These are phyloP conservation scores for Bacillus rossius DNA, from an alignment of 1,140 invertebrate species.

Conservation along the genomic window DNA sequence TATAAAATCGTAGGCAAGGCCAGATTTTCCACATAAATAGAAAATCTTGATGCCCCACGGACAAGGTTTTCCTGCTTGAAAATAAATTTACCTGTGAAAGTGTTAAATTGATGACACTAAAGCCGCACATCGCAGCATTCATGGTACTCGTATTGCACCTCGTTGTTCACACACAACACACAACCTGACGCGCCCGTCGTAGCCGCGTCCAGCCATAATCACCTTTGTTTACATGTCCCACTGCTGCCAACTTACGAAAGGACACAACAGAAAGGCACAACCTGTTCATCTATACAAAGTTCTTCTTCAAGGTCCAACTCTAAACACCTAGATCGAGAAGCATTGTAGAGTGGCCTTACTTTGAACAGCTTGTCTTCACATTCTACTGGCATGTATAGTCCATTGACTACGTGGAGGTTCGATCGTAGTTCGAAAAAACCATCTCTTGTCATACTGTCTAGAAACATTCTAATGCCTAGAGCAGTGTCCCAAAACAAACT, in stretches of 20 bases:
- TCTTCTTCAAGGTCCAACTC: slow-evolving; percentile 14
- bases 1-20: slow-evolving; percentile 1
- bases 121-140: too few species aligned
- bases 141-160: too few species aligned
- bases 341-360: slow-evolving; percentile 17
- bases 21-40: slow-evolving; percentile 16
- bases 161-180: too few species aligned
- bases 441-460: slow-evolving; percentile 7
- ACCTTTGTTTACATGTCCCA: too few species aligned
- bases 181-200: too few species aligned
- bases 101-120: too few species aligned
- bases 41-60: slow-evolving; percentile 17
- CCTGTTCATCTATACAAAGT: slow-evolving; percentile 26
- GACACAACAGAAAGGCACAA: too few species aligned
- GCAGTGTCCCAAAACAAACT: slow-evolving; percentile 16
- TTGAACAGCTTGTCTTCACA: slow-evolving; percentile 16
- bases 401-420: slow-evolving; percentile 16
- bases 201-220: too few species aligned
- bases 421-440: slow-evolving; percentile 13
- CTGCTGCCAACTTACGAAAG: too few species aligned
- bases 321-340: slow-evolving; percentile 14
- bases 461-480: slow-evolving; percentile 5
- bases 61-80: slow-evolving; percentile 12
- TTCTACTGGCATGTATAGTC: background rate
- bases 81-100: slow-evolving; percentile 17